A percentile compares a stretch with the other conserved stretches of the same genome.
These are phyloP conservation scores for Lophochroa leadbeateri DNA, from an alignment of 2,113 vertebrate genomes.

Conservation along the genomic window DNA sequence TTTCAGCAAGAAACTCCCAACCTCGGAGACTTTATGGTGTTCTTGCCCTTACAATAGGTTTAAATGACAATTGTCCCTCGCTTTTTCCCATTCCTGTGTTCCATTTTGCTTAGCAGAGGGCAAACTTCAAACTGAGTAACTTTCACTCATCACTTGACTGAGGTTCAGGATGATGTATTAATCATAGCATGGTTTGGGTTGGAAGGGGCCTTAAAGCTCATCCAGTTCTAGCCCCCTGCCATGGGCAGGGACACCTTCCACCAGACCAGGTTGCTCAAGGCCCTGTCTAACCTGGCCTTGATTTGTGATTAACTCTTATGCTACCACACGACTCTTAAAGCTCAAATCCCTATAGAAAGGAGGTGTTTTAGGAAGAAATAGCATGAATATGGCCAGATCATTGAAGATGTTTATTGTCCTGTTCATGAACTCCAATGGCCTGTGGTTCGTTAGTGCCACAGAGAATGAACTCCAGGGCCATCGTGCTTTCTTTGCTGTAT, in stretches of 20 bases:
- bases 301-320: conserved; percentile 1
- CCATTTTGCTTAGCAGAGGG: not conserved
- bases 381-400: not conserved
- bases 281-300: not conserved
- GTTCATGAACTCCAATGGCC: not conserved
- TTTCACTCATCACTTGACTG: not conserved
- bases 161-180: not conserved
- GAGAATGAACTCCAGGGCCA: not conserved
- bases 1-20: not conserved
- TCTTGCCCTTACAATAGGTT: not conserved
- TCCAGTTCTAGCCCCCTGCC: not conserved
- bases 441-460: not conserved
- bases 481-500: not conserved
- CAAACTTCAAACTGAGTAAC: not conserved
- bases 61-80: not conserved
- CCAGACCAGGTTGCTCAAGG: not conserved
- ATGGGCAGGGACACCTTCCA: not conserved
- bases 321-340: not conserved
- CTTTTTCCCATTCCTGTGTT: not conserved
- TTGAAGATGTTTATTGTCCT: not conserved
- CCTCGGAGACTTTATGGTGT: not conserved
- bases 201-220: not conserved
- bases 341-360: not conserved
- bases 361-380: not conserved
- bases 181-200: not conserved